phyloP scores from a whole-genome alignment of 64 coral and sea anemone genomes.

The Platygyra sinensis region DNA sequence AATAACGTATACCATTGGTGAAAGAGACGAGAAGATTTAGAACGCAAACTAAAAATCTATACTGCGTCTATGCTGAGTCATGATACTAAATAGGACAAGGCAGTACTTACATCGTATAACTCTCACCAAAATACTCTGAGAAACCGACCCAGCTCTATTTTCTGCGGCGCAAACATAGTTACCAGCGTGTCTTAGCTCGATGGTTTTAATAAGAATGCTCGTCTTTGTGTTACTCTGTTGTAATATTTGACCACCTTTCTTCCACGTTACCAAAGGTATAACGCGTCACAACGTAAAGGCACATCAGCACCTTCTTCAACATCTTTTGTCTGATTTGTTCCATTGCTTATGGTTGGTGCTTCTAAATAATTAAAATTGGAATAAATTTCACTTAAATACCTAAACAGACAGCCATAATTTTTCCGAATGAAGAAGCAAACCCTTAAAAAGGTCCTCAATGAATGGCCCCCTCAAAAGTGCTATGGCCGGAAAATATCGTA shows the following conservation, averaged over 20 bases:
- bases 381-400: not conserved
- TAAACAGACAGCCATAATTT: too few relatives aligned
- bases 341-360: not conserved
- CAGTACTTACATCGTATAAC: too few relatives aligned
- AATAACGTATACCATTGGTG: too few relatives aligned
- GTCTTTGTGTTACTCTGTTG: not conserved
- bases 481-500: too few relatives aligned
- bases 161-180: constrained; percentile 21
- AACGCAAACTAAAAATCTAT: too few relatives aligned
- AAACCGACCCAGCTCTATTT: not conserved
- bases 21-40: too few relatives aligned
- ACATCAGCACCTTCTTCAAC: not conserved
- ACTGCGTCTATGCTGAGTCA: too few relatives aligned
- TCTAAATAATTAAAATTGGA: not conserved
- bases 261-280: constrained; percentile 11
- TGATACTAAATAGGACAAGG: too few relatives aligned
- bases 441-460: too few relatives aligned
- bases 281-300: not conserved
- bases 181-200: constrained; percentile 14
- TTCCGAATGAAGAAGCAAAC: too few relatives aligned
- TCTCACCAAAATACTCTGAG: too few relatives aligned
- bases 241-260: not conserved
- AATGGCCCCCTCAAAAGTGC: too few relatives aligned
- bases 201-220: not conserved
- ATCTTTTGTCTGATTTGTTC: not conserved